Evolutionary conservation across 2,113 vertebrate species (phyloP).

Genomic region (Syrrhaptes paradoxus): DNA sequence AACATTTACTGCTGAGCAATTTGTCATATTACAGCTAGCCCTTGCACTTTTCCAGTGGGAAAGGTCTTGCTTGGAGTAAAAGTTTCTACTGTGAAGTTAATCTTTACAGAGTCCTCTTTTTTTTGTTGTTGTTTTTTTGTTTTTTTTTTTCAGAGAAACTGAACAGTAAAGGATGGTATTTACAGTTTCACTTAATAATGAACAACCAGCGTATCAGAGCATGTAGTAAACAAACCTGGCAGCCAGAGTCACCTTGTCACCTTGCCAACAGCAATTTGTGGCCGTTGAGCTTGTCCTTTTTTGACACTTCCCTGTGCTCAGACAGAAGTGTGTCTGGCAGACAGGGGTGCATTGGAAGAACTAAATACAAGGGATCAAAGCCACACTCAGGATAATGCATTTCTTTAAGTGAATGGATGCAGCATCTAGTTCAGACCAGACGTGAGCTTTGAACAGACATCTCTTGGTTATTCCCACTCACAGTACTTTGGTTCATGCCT

Average conservation of each 20-base stretch:
- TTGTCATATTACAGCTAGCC: background rate
- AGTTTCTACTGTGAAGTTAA: background rate
- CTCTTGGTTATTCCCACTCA: background rate
- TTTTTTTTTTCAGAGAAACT: background rate
- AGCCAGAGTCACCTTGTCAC: background rate
- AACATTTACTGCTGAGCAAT: background rate
- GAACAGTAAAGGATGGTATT: background rate
- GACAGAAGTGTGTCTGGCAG: background rate
- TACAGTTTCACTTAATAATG: background rate
- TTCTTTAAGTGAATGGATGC: background rate
- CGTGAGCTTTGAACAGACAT: background rate
- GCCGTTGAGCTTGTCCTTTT: background rate
- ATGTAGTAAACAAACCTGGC: background rate
- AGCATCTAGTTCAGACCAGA: background rate
- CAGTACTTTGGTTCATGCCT: background rate
- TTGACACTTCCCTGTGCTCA: background rate
- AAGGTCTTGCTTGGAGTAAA: background rate
- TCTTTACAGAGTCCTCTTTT: background rate
- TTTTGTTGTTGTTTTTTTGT: background rate
- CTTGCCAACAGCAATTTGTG: background rate
- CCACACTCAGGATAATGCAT: rapidly evolving
- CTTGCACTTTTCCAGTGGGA: background rate
- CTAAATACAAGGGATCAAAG: background rate
- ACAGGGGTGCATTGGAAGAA: background rate
- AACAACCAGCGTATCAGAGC: background rate